These are phyloP conservation scores for Pardosa pseudoannulata DNA, from an alignment of 2,888 invertebrate genomes.

Conservation along the genomic window DNA sequence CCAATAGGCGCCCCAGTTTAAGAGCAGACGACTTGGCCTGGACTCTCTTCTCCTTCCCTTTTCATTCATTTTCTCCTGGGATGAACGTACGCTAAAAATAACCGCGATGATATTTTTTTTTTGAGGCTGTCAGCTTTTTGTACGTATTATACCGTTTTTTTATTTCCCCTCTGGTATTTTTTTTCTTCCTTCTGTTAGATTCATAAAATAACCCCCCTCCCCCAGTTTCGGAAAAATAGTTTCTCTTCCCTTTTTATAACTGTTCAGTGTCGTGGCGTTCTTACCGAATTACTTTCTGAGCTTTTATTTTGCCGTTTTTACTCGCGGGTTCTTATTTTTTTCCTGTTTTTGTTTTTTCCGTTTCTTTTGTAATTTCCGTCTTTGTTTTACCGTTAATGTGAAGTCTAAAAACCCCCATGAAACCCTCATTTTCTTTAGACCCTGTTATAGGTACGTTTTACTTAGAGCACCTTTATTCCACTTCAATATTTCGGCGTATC, in stretches of 20 bases:
- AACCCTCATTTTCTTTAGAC: no score
- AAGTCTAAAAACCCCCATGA: no score
- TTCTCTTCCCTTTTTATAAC: neutral
- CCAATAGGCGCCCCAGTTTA: slow-evolving; percentile 47
- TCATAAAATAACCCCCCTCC: neutral
- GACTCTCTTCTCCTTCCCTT: slow-evolving; percentile 5
- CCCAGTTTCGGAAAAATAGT: neutral
- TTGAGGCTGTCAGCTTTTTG: neutral
- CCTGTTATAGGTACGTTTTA: no score
- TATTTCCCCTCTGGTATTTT: neutral
- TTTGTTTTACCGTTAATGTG: no score
- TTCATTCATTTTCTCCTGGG: slow-evolving; percentile 54
- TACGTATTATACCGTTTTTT: neutral
- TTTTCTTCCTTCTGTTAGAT: neutral
- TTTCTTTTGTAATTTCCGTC: no score
- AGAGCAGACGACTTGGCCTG: slow-evolving; percentile 51
- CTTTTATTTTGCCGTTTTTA: neutral
- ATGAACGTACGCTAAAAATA: slow-evolving; percentile 66
- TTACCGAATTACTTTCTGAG: neutral
- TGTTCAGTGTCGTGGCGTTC: neutral
- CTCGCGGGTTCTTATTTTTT: no score
- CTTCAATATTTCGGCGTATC: no score
- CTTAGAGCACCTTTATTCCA: no score
- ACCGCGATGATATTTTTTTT: slow-evolving; percentile 37
- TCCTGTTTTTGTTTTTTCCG: neutral